Conservation (phyloP, 92 coral and sea anemone genomes). For the Plumapathes pennacea region DNA sequence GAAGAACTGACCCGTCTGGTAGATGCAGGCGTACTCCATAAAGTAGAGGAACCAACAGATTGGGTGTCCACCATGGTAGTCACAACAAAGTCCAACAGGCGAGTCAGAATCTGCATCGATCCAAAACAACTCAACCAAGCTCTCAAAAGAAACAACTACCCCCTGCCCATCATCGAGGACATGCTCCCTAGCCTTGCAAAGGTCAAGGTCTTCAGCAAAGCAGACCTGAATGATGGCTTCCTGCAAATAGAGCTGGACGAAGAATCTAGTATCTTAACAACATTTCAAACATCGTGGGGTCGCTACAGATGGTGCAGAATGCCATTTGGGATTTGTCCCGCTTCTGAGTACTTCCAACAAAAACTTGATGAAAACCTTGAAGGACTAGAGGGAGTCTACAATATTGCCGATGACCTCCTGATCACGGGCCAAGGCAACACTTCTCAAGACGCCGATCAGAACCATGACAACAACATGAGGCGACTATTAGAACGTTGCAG, state of each 20-base stretch:
- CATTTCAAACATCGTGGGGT: neutral
- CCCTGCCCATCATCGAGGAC: conserved; percentile 14
- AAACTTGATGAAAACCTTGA: conserved; percentile 21
- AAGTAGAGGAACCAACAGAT: conserved; percentile 1
- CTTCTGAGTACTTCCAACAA: conserved; percentile 25
- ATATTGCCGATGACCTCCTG: conserved; percentile 19
- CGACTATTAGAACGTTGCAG: conserved; percentile 6
- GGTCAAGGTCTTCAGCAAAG: conserved; percentile 6
- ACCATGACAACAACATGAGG: conserved; percentile 11
- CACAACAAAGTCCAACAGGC: neutral
- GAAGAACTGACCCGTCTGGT: neutral
- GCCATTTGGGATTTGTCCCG: conserved; percentile 13
- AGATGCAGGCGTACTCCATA: neutral
- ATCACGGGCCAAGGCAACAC: conserved; percentile 20
- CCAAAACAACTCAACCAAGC: conserved; percentile 9
- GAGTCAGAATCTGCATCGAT: conserved; percentile 11
- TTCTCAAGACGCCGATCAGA: conserved; percentile 2
- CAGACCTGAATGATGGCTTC: conserved; percentile 11
- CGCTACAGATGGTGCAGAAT: neutral
- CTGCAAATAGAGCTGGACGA: conserved; percentile 5
- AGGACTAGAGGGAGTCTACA: conserved; percentile 20
- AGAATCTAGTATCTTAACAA: neutral
- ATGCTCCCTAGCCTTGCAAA: neutral
- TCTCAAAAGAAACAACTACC: conserved; percentile 29
- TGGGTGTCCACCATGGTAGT: conserved; percentile 8